Base-by-base conservation (phyloP, 1,140 invertebrate genomes). In the Drosophila azteca region DNA sequence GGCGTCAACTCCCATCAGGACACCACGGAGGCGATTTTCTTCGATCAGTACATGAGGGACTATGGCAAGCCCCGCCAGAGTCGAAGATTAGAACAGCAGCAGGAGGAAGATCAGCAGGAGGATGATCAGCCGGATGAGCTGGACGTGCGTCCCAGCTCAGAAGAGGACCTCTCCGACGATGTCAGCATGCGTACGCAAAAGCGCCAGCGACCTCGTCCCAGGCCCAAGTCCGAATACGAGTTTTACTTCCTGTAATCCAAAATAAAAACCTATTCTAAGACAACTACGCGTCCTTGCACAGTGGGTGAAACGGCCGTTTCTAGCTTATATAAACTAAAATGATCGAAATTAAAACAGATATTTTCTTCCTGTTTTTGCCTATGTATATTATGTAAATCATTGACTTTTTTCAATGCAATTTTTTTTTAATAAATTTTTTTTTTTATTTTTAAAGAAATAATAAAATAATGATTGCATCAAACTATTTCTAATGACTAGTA, bases 211-310 rank as follows among this genome's bases (percentile, higher is more conserved):
- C 48, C 78, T 6, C 82, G 54, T 17, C 29, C 74, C 22, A 72
- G 74, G 8, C 59, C 73, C 48, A 83, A 85, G 20, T 73, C 78
- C 46, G 52, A 88, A 50, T 51, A 61, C 43, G 84, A 88, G 55
- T 88, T 79, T 66, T 83, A 88, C 70, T 88, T 88, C 58, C 83
- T 88, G 72, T 88, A 87, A 83, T 43, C 53, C 46, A 67, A 63
- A 80, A 85, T 83, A 85, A 81, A 87, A 49, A 15, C 79, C 68
- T 79, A 76, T 46, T 88, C 65, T 88, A 88, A 82, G 74, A 39
- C 3, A 13, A 35, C 48, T 50, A 31, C 26, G 26, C 26, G 26
- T 20, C 17, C 17, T 20, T 20, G 17, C 17, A 20, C 17, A 20
- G 17, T 20, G 17, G 17, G 17, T 20, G 17, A 20, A 20, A 20